Evolutionary conservation across 92 coral and sea anemone genomes (phyloP), one percentile per base, ranked within the genome.

Genomic region (Diadumene lineata): DNA sequence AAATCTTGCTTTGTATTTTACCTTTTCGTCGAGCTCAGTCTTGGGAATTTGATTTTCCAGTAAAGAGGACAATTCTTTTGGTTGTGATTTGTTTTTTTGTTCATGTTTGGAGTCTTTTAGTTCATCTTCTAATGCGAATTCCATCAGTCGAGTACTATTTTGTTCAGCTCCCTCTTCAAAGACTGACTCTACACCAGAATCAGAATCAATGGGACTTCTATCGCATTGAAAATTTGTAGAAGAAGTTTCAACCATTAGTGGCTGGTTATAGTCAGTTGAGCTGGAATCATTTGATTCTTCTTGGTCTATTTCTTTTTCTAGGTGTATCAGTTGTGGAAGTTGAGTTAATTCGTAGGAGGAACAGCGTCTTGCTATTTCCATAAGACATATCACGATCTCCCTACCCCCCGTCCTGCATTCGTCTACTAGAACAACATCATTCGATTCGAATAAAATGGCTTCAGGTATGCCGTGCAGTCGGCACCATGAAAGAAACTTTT

Each of bases 401-500:
- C 99, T 51, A 56, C 99, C 88, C 4, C 99, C 99, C 56, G 94
- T 97, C 34, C 99, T 68, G 56, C 93, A 93, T 44, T 96, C 99
- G 56, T 96, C 99, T 13, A 93, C 99, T 61, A 89, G 86, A 26
- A 96, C 99, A 1, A 92, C 96, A 81, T 96, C 99, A 70, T 96
- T 96, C 32, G 99, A 96, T 67, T 96, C 99, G 73, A 96, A 96
- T 74, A 96, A 81, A 19, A 96, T 92, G 23, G 99, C 97, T 73
- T 96, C 97, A 44, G 99, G 94, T 66, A 96, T 84, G 24, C 86
- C 90, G 44, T 92, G 92, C 56, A 87, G 83, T 56, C 99, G 86
- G 63, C 99, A 96, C 99, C 99, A 96, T n/a, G 94, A 79, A 46
- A 96, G 87, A 86, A 96, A 96, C 69, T 88, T 86, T 60, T 92